Evolutionary conservation across 1,140 invertebrate genomes (phyloP).

Genomic region (Papilio glaucus): DNA sequence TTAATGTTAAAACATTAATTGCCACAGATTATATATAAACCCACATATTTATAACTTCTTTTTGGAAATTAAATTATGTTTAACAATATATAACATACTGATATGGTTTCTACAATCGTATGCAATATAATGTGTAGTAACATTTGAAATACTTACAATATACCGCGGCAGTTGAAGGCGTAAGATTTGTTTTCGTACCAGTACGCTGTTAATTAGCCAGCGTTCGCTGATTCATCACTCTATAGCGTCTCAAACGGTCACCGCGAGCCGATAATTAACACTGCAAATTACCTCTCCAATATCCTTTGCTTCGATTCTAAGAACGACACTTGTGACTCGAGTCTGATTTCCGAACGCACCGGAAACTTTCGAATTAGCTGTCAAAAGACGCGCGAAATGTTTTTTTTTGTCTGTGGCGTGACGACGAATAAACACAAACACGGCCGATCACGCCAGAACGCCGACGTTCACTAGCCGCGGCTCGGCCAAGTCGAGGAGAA

Average conservation of each 20-base stretch:
- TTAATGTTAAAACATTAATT: background rate
- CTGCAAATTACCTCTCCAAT: slow-evolving; percentile 57
- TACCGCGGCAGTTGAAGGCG: slow-evolving; percentile 52
- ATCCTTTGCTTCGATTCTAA: slow-evolving; percentile 42
- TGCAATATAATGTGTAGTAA: background rate
- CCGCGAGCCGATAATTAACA: slow-evolving; percentile 62
- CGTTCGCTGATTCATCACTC: slow-evolving; percentile 81
- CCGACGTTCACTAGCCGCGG: slow-evolving; percentile 79
- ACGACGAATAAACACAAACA: slow-evolving; percentile 57
- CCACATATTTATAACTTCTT: background rate
- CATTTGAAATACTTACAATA: slow-evolving; percentile 68
- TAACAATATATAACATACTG: background rate
- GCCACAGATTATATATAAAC: background rate
- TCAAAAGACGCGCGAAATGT: slow-evolving; percentile 74
- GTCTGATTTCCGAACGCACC: slow-evolving; percentile 61
- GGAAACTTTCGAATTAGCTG: slow-evolving; percentile 64
- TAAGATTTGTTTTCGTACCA: slow-evolving; percentile 76
- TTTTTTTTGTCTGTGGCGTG: slow-evolving; percentile 65
- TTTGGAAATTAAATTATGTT: background rate
- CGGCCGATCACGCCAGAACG: slow-evolving; percentile 74
- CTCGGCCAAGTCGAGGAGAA: slow-evolving; percentile 78
- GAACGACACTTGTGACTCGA: slow-evolving; percentile 49
- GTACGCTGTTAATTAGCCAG: slow-evolving; percentile 77
- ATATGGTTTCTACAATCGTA: background rate
- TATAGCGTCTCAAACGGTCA: slow-evolving; percentile 71